Evolutionary conservation across 2,797 vertebrate genomes (phyloP).

Genomic region (Gouania willdenowi): DNA sequence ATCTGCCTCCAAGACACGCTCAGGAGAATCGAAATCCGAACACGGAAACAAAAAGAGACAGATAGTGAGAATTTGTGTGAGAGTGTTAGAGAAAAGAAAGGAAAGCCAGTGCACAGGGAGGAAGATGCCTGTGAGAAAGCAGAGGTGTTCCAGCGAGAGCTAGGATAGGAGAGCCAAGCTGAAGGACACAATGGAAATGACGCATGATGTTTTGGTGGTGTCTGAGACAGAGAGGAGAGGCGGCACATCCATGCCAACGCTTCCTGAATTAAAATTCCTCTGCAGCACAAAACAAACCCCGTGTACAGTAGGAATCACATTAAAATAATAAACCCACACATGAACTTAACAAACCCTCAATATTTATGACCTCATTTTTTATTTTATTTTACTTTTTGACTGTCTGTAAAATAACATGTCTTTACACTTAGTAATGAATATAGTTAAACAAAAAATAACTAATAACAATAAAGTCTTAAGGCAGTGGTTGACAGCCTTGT

Average conservation of each 20-base stretch:
- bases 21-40: constrained; percentile 57
- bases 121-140: constrained; percentile 10
- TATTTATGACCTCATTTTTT: no score
- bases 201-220: constrained; percentile 17
- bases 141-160: constrained; percentile 17
- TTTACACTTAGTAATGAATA: no score
- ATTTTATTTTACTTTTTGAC: no score
- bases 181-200: constrained; percentile 35
- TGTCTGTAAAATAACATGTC: no score
- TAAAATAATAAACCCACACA: no score
- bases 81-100: constrained; percentile 7
- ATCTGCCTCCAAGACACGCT: constrained; percentile 53
- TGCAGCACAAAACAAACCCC: constrained; percentile 9
- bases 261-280: constrained; percentile 33
- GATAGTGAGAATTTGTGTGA: constrained; percentile 36
- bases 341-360: no score
- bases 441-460: no score
- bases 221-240: constrained; percentile 1
- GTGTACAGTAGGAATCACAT: no score
- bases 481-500: no score
- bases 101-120: not conserved
- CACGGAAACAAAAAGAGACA: constrained; percentile 35
- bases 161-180: constrained; percentile 25
- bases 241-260: constrained; percentile 19
- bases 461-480: no score